These are phyloP conservation scores for Papilio dardanus DNA, from an alignment of 1,140 invertebrate genomes.

Conservation along the genomic window DNA sequence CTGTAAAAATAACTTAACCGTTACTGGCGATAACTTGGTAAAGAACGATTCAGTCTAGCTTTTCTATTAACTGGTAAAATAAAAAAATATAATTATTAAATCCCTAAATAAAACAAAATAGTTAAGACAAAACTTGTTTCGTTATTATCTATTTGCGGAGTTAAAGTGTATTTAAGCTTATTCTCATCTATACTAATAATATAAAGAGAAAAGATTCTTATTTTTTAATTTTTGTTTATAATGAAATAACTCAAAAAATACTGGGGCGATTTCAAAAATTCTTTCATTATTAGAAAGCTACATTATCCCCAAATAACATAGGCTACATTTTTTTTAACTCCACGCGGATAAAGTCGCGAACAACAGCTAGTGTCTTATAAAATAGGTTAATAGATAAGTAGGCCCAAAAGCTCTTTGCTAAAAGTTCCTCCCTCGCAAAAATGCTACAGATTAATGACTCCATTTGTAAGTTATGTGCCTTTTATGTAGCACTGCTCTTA, in stretches of 20 bases:
- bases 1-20: neutral
- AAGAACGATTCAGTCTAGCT: neutral
- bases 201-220: too few relatives aligned
- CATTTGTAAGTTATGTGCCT: conserved; percentile 18
- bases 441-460: conserved; percentile 12
- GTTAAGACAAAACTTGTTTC: neutral
- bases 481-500: conserved; percentile 4
- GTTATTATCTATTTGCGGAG: neutral
- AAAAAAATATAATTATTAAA: too few relatives aligned
- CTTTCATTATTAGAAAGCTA: too few relatives aligned
- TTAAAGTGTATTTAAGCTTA: neutral
- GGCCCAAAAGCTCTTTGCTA: conserved; percentile 1
- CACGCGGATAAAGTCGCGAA: too few relatives aligned
- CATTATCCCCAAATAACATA: too few relatives aligned
- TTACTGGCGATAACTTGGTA: neutral
- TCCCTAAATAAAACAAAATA: neutral
- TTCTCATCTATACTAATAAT: too few relatives aligned
- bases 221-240: too few relatives aligned
- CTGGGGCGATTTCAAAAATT: too few relatives aligned
- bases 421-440: neutral
- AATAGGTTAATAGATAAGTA: neutral
- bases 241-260: too few relatives aligned
- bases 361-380: neutral
- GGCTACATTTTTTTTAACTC: too few relatives aligned
- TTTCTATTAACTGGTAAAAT: neutral